phyloP scores from a whole-genome alignment of 2,888 invertebrate genomes.

The Bursaphelenchus okinawaensis region DNA sequence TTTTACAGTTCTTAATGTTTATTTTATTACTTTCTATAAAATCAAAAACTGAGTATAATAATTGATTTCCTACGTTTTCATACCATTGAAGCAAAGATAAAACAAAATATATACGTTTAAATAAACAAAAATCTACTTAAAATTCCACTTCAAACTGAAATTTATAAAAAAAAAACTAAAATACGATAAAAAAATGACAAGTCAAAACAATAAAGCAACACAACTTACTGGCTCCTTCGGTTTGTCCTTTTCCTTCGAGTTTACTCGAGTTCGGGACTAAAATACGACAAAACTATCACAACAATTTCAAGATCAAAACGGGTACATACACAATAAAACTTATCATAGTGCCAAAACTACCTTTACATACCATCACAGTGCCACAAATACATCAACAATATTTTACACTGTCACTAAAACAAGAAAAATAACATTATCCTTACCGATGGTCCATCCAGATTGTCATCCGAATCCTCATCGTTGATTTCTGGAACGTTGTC shows the following conservation, averaged over 20 bases:
- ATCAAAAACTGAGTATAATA: not conserved
- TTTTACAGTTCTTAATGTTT: too few relatives aligned
- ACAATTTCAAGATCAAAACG: not conserved
- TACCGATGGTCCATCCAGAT: not conserved
- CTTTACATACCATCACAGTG: not conserved
- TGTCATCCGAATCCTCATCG: conserved; percentile 14
- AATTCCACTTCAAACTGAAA: not conserved
- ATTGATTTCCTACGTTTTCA: too few relatives aligned
- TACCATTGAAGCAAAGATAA: too few relatives aligned
- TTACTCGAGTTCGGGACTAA: not conserved
- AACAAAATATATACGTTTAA: too few relatives aligned
- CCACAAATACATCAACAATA: not conserved
- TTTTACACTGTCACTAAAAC: not conserved
- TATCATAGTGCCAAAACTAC: too few relatives aligned
- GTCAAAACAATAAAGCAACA: too few relatives aligned
- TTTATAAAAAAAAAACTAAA: not conserved
- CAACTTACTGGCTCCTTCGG: not conserved
- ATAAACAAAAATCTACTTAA: too few relatives aligned
- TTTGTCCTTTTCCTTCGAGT: not conserved
- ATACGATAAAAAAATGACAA: not conserved
- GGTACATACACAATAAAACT: not conserved
- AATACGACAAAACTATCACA: not conserved
- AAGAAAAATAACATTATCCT: not conserved
- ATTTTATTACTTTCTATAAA: not conserved
- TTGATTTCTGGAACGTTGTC: too few relatives aligned